Base-by-base conservation (phyloP, 2,113 vertebrate genomes). In the Tragelaphus strepsiceros region DNA sequence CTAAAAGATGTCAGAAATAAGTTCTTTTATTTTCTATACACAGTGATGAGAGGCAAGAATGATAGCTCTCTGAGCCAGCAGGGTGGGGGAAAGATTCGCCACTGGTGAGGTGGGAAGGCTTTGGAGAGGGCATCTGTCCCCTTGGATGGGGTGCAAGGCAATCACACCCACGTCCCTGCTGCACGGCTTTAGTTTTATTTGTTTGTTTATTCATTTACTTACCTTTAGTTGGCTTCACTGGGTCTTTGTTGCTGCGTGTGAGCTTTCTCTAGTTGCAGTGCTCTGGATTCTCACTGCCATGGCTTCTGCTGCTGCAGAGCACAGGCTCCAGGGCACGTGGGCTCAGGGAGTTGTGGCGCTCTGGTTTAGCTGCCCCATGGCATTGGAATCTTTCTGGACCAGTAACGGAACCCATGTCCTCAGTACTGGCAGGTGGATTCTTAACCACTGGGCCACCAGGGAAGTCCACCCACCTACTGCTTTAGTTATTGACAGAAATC, bases 121-220 rank as follows among this genome's bases (percentile, higher is more conserved):
- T 26, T 30, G 15, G 59, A n/a, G 35, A 49, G 15, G 30, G 24
- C 10, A 24, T 14, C 30, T 58, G 11, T 6, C 67, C 49, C 35
- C 39, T 81, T 8, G 43, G 13, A 13, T 19, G 19, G 24, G n/a
- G 26, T 13, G 0, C 39, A 32, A 14, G 30, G 22, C 32, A 32
- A 16, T 46, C 46, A 39, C 11, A 15, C 26, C 21, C 26, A 21
- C 2, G 1, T 43, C 21, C 19, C 51, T 26, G 3, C n/a, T 53
- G 61, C 32, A 28, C 43, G 2, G n/a, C 15, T 12, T 61, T n/a
- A 49, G 39, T n/a, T 71, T 39, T 71, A 71, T 6, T 71, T 22
- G 0, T 22, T 3, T 12, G 5, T 39, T 71, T 71, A 49, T 49
- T 49, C 49, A 2, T 4, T 24, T 58, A 6, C 1, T 10, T 30